Percentiles rank a stretch among this genome's conserved stretches.
Evolutionary conservation across 2,113 vertebrate genomes (phyloP).

Genomic region (Aythya baeri): DNA sequence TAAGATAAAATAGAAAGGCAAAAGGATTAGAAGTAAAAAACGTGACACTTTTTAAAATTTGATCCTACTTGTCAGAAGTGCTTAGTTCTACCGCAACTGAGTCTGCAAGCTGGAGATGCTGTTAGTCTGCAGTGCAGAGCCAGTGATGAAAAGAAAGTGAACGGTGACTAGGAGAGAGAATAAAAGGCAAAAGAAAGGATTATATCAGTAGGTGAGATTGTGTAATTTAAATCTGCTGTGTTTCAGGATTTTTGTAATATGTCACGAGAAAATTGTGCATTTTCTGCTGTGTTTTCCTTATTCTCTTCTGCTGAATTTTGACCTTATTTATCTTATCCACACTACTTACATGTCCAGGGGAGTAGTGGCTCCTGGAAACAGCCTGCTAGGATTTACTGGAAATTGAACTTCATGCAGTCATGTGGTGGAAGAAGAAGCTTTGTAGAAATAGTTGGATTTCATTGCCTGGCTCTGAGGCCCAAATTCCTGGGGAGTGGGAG

Average conservation of each 20-base stretch:
- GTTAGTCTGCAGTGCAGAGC: not conserved
- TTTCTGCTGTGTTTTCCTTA: not conserved
- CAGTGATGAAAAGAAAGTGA: not conserved
- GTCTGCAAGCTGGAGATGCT: not conserved
- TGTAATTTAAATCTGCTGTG: not conserved
- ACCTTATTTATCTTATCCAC: not conserved
- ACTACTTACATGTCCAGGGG: not conserved
- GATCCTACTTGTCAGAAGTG: not conserved
- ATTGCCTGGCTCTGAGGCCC: not conserved
- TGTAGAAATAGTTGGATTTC: not conserved
- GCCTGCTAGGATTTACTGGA: not conserved
- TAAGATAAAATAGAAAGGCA: slow-evolving; percentile 4
- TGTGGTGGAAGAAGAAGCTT: not conserved
- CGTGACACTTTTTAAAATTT: not conserved
- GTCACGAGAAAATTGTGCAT: not conserved
- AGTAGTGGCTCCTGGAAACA: not conserved
- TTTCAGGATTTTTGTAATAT: not conserved
- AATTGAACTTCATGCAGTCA: not conserved
- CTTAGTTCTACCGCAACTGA: not conserved
- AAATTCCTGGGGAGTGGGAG: not conserved
- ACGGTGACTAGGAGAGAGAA: not conserved
- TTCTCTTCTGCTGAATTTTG: not conserved
- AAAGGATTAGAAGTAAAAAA: not conserved
- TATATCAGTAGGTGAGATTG: not conserved
- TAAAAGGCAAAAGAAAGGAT: not conserved